Base-by-base conservation (phyloP, 2,888 invertebrate species). In the Campoplex capitator region DNA sequence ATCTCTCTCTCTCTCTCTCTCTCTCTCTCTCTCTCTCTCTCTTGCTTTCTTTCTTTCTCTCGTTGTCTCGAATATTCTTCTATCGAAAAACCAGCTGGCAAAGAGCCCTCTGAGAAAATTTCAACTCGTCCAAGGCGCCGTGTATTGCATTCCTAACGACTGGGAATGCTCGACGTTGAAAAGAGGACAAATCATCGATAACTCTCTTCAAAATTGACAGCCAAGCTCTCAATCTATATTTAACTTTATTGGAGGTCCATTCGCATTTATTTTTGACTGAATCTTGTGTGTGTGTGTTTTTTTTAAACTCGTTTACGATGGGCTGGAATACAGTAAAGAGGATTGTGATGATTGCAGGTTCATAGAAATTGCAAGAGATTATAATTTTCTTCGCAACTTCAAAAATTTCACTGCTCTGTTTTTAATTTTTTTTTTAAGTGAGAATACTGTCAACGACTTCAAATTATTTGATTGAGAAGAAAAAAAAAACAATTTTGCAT, bases 71-170 rank as follows among this genome's bases (percentile, higher is more conserved):
- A 77, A 48, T 51, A 62, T 73, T 77, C 65, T 58, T 83, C 28
- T 45, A 74, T 45, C 56, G 54, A 51, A 67, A 74, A 58, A 48
- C 82, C 84, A 84, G 86, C 81, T 87, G 86, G 84, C 78, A 70
- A 73, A 68, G 45, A 65, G 62, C 81, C 70, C 84, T 81, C 16
- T 35, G 74, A 75, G 68, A 87, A 78, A 70, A 78, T 82, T 71
- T 73, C 28, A 76, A 76, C 67, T 85, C 74, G 51, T 70, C 42
- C 54, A 45, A 9, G 54, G 28, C 48, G 35, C 38, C 56, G 45
- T 75, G 67, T 67, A 54, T 67, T 51, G 82, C 82, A 82, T 82
- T 68, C 78, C 56, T 38, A 82, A 68, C 45, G 75, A 82, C 73
- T 28, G 81, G 42, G 67, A 73, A 81, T 65, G 35, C 67, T 73